Evolutionary conservation across 2,797 vertebrate genomes (phyloP).

Genomic region (Sebastes elongatus): DNA sequence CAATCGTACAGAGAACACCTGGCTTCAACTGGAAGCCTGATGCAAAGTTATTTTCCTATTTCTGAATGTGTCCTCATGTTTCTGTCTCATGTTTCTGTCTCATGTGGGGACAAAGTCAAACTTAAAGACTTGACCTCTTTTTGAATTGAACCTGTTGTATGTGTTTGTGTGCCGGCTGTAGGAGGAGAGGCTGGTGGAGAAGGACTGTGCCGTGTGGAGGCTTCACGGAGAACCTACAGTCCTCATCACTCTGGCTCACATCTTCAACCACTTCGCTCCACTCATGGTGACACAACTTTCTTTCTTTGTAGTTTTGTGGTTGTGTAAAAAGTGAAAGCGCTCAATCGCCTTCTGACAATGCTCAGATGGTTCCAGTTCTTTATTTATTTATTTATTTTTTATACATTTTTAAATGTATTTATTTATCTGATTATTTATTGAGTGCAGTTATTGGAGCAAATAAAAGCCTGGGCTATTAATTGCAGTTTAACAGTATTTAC

Average conservation of each 20-base stretch:
- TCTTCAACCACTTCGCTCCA: conserved; percentile 94
- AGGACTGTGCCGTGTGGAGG: conserved; percentile 84
- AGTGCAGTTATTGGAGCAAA: too few species aligned
- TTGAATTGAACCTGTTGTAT: neutral
- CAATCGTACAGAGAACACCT: too few species aligned
- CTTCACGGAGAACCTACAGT: conserved; percentile 91
- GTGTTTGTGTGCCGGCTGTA: conserved; percentile 50
- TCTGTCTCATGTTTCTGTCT: neutral
- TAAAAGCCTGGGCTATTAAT: too few species aligned
- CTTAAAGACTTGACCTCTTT: neutral
- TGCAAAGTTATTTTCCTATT: neutral
- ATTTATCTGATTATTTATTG: too few species aligned
- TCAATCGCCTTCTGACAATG: neutral
- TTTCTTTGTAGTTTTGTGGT: too few species aligned
- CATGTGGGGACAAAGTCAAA: neutral
- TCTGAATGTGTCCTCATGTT: neutral
- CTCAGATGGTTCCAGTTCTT: neutral
- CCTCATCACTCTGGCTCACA: conserved; percentile 90
- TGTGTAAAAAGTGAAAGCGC: neutral
- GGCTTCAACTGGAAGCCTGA: too few species aligned
- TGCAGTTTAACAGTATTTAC: too few species aligned
- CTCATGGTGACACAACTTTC: conserved; percentile 88
- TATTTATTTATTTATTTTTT: too few species aligned
- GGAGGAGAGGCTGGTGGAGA: conserved; percentile 91
- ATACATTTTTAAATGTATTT: too few species aligned